Base-by-base conservation (phyloP, 2,888 invertebrate genomes). In the Leptopilina drosophilae region DNA sequence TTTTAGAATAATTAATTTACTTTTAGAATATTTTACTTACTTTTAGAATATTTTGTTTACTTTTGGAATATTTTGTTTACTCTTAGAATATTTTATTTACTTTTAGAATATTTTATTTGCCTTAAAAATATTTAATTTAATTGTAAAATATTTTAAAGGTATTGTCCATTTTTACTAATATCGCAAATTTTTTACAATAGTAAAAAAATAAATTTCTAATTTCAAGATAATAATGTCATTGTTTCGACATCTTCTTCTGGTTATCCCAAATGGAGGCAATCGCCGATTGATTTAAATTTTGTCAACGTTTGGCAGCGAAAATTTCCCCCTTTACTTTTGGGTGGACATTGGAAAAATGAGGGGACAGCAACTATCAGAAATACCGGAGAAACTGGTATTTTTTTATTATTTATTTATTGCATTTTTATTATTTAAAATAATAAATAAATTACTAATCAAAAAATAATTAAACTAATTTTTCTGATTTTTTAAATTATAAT, bases 261-360 rank as follows among this genome's bases (percentile, higher is more conserved):
- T 7, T 42, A 82, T n/a, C 89, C 90, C n/a, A 89, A 87, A 82
- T 89, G 89, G 88, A 84, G 80, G 42, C 90, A 89, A 78, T 89
- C 90, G 8, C 89, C 90, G 3, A 78, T 89, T 5, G 84, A 90
- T 67, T 81, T 89, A 9, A 85, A 78, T 26, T 76, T 46, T 15
- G 69, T 80, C 59, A 78, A 84, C 42, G 83, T 84, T 1, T 84
- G 87, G 84, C 69, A 78, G 0, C 77, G 87, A 77, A 85, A 84
- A 59, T 87, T 85, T 78, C 82, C 85, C 5, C 83, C 85, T 0
- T 82, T 90, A 8, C 81, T 82, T 15, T 77, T 90, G 12, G 82
- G 83, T 11, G 87, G 88, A 14, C 87, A 89, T 65, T 84, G 88
- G 84, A 77, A 81, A 0, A 64, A 84, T 5, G 81, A 82, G 4